Percentiles rank a stretch among this genome's conserved stretches.
Evolutionary conservation across 2,113 vertebrate genomes (phyloP).

Genomic region (Boleophthalmus pectinirostris): DNA sequence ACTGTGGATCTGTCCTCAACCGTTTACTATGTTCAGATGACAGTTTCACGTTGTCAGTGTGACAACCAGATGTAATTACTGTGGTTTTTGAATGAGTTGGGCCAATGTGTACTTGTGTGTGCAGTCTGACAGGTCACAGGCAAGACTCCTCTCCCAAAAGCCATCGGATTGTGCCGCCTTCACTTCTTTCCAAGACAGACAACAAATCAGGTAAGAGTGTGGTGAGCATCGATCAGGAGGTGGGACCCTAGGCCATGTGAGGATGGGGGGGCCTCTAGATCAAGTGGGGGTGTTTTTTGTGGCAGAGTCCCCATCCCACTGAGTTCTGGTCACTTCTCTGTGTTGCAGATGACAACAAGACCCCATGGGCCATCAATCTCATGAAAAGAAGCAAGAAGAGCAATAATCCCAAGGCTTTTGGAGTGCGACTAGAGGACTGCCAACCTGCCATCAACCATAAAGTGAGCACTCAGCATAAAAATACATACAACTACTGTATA

Average conservation of each 20-base stretch:
- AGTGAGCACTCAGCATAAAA: constrained; percentile 66
- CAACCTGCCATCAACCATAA: constrained; percentile 88
- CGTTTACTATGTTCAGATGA: too few relatives aligned
- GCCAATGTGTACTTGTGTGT: constrained; percentile 13
- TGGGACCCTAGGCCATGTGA: too few relatives aligned
- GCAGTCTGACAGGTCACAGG: constrained; percentile 87
- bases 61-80: not conserved
- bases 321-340: not conserved
- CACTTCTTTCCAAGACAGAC: constrained; percentile 83
- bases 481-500: not conserved
- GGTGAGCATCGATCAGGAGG: constrained; percentile 36
- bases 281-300: constrained; percentile 39
- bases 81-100: not conserved
- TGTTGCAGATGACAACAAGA: constrained; percentile 82
- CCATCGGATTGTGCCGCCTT: constrained; percentile 86
- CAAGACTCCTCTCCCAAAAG: constrained; percentile 87
- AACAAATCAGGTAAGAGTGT: constrained; percentile 75
- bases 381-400: constrained; percentile 94
- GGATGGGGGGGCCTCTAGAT: not conserved
- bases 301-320: not conserved
- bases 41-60: not conserved
- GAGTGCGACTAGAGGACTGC: constrained; percentile 92
- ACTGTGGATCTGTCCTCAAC: too few relatives aligned
- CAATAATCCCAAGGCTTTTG: constrained; percentile 82
- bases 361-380: constrained; percentile 91